Conservation (phyloP, 2,888 invertebrate genomes). For the Sphaeridia pumilis region DNA sequence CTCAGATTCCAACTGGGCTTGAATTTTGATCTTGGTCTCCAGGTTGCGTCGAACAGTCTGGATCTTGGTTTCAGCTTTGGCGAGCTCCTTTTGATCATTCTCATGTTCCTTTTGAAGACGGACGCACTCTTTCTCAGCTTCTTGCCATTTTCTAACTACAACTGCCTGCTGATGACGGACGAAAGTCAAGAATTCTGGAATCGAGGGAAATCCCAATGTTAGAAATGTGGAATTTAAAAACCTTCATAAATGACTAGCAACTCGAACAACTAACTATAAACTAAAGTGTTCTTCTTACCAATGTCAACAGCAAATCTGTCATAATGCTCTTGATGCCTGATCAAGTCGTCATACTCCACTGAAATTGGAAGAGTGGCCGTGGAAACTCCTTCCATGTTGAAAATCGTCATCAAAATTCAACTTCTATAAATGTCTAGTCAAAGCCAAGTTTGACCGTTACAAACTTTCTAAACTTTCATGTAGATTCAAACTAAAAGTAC, state of each 20-base stretch:
- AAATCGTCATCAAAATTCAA: background rate
- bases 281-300: constrained; percentile 36
- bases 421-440: background rate
- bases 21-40: constrained; percentile 29
- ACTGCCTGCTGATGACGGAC: constrained; percentile 56
- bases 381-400: background rate
- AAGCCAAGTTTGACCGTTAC: too few relatives aligned
- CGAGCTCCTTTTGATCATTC: constrained; percentile 56
- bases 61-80: constrained; percentile 65
- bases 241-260: too few relatives aligned
- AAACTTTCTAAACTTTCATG: too few relatives aligned
- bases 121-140: constrained; percentile 58
- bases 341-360: constrained; percentile 42
- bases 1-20: constrained; percentile 25
- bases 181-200: constrained; percentile 60
- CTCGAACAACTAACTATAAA: too few relatives aligned
- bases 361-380: constrained; percentile 37
- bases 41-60: constrained; percentile 62
- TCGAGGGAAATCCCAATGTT: background rate
- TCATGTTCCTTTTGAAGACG: constrained; percentile 59
- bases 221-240: too few relatives aligned
- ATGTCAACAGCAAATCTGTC: constrained; percentile 39
- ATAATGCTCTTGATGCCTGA: constrained; percentile 39
- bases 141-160: constrained; percentile 56
- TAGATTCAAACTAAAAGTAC: too few relatives aligned